phyloP scores from a whole-genome alignment of 2,113 vertebrate species.

The Cacatua alba region DNA sequence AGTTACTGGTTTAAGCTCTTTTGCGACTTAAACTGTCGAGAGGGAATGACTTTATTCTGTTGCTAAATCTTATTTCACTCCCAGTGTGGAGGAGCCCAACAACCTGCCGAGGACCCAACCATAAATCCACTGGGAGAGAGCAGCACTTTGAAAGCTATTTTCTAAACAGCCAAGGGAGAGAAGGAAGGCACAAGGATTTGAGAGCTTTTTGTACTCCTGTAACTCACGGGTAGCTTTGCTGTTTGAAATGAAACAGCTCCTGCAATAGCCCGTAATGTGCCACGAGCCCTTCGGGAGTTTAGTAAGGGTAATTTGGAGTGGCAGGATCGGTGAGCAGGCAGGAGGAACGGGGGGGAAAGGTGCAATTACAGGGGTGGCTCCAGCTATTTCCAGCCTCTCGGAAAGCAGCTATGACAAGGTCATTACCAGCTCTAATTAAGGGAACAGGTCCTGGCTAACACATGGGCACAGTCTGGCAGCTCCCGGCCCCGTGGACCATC shows the following conservation, averaged over 20 bases:
- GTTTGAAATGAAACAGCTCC: not conserved
- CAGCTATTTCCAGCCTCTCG: not conserved
- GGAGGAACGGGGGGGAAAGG: not conserved
- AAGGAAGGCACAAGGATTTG: not conserved
- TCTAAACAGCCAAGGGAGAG: not conserved
- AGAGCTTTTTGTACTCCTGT: not conserved
- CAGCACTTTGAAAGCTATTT: not conserved
- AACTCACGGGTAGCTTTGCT: not conserved
- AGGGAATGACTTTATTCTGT: not conserved
- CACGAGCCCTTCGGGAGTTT: not conserved
- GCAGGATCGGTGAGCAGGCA: not conserved
- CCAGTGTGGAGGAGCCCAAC: not conserved
- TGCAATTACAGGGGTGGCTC: not conserved
- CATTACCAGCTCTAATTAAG: not conserved
- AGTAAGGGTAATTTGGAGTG: slow-evolving; percentile 20
- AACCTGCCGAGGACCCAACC: not conserved
- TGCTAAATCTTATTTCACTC: not conserved
- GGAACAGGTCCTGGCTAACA: not conserved
- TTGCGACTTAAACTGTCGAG: not conserved
- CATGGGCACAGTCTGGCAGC: not conserved
- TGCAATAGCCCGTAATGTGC: not conserved
- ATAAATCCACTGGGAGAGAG: not conserved
- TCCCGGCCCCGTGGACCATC: rapidly evolving
- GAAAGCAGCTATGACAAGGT: not conserved
- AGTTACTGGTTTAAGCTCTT: slow-evolving; percentile 55